Conservation (phyloP, 2,888 invertebrate genomes). For the Polia nebulosa region DNA sequence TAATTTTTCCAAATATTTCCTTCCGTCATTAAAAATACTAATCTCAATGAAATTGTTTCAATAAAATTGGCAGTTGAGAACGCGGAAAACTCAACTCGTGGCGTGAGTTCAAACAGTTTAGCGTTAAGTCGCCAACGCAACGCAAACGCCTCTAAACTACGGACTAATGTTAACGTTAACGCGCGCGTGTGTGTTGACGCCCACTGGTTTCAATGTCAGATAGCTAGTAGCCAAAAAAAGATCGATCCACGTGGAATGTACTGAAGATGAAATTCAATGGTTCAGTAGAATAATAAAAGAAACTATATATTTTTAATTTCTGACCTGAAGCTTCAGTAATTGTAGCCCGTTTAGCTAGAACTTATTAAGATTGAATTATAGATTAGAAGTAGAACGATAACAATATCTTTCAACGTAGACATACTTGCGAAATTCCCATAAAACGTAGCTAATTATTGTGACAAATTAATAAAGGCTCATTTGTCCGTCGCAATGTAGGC, state of each 20-base stretch:
- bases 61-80: constrained; percentile 59
- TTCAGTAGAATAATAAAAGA: constrained; percentile 18
- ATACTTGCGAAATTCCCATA: not conserved
- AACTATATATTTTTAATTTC: not conserved
- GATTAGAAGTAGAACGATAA: not conserved
- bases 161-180: constrained; percentile 32
- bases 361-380: constrained; percentile 1
- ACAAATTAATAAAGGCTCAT: constrained; percentile 38
- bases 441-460: constrained; percentile 10
- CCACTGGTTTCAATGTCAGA: constrained; percentile 52
- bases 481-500: constrained; percentile 21
- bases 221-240: constrained; percentile 33
- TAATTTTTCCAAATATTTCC: not conserved
- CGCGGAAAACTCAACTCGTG: constrained; percentile 62
- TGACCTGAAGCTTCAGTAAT: not conserved
- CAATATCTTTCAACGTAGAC: constrained; percentile 6
- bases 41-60: constrained; percentile 28
- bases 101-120: constrained; percentile 63
- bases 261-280: constrained; percentile 10
- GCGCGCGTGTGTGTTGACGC: constrained; percentile 39
- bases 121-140: constrained; percentile 51
- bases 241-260: constrained; percentile 21
- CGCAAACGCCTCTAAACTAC: constrained; percentile 40
- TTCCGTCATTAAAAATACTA: constrained; percentile 12
- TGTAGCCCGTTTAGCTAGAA: not conserved